phyloP scores from a whole-genome alignment of 2,888 invertebrate genomes.

The Sphaerophoria rueppellii region DNA sequence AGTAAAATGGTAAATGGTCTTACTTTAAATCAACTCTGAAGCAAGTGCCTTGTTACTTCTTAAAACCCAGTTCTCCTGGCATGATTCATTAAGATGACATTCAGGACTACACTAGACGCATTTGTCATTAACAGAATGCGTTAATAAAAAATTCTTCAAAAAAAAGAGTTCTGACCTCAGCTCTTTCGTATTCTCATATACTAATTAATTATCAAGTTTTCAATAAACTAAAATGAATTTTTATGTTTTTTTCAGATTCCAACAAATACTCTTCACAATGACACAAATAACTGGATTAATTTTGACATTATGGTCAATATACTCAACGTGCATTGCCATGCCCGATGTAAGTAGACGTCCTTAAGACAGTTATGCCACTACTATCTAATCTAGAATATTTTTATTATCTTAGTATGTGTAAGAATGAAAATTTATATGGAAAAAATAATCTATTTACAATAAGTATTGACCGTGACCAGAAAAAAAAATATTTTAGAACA shows the following conservation, averaged over 20 bases:
- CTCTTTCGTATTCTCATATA: slow-evolving; percentile 37
- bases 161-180: slow-evolving; percentile 36
- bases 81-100: no score
- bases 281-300: slow-evolving; percentile 79
- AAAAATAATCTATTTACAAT: slow-evolving; percentile 39
- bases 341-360: slow-evolving; percentile 81
- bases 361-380: slow-evolving; percentile 24
- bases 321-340: slow-evolving; percentile 81
- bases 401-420: slow-evolving; percentile 11
- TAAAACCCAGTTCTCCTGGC: no score
- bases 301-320: slow-evolving; percentile 79
- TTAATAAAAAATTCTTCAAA: background rate
- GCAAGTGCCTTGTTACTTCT: background rate
- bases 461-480: slow-evolving; percentile 66
- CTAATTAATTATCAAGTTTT: background rate
- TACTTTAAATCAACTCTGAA: background rate
- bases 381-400: slow-evolving; percentile 50
- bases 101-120: no score
- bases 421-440: background rate
- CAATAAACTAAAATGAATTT: background rate
- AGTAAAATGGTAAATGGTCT: no score
- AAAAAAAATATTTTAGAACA: slow-evolving; percentile 21
- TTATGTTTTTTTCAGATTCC: slow-evolving; percentile 75
- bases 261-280: slow-evolving; percentile 77
- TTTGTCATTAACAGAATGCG: no score